Base-by-base conservation (phyloP, 2,888 invertebrate species). In the Lochmaea crataegi region DNA sequence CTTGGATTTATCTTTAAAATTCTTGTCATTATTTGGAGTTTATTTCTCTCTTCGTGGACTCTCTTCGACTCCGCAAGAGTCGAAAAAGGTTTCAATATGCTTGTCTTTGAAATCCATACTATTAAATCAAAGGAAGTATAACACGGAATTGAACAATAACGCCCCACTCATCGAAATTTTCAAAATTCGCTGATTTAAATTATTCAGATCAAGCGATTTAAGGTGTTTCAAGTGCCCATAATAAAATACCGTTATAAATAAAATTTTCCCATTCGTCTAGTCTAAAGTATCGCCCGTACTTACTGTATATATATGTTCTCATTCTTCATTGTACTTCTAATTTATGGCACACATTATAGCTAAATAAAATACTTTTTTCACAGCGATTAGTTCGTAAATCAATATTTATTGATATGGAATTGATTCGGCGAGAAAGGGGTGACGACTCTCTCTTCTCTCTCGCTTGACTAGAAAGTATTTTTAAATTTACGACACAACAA, bases 321-420 rank as follows among this genome's bases (percentile, higher is more conserved):
- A 48, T 64, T 56, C 16, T 48, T 71, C 65, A 76, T 76, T 78
- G 77, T 78, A 74, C 72, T 53, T 66, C 32, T 65, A 80, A 84
- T 84, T 84, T 84, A 84, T 83, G 83, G 82, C 84, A 83, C 84
- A 80, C 80, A 79, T 84, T 84, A 85, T 84, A 83, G 84, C 82
- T 80, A 84, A 85, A 85, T 85, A 84, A 85, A 84, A 83, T 80
- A 84, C 83, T 84, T 84, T 83, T 81, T 83, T 81, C 79, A 77
- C 79, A 77, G 80, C 82, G 77, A 82, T 82, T 82, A 84, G 84
- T 85, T 80, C 84, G 85, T 85, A 85, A 85, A 85, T 85, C 85
- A 85, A 84, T 83, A 84, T 84, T 85, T 85, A 85, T 85, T 82
- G 84, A 82, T 78, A 80, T 79, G 82, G 82, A 83, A 85, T 84